Base-by-base conservation (phyloP, 2,888 invertebrate species). In the Diarsia rubi region DNA sequence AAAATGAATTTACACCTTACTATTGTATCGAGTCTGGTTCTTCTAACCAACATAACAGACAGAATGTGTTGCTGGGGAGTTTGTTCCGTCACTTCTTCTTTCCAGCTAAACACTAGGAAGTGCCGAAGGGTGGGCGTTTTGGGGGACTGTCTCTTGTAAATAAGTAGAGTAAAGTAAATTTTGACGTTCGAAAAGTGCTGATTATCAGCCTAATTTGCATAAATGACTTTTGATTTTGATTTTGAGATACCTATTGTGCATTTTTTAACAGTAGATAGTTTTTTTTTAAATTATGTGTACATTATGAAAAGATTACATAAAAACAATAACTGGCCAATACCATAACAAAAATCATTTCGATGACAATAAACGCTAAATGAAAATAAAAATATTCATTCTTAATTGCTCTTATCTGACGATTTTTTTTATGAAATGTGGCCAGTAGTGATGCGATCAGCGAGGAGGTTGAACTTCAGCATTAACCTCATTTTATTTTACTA, bases 341-440 rank as follows among this genome's bases (percentile, higher is more conserved):
- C 19, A 12, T 1, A 3, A 3, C 1, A 64, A 21, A 78, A 57
- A 64, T 16, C 1, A 45, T 4, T 3, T 45, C 8, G 47, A 73
- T 52, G 52, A 59, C 73, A 67, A 67, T 57, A 57, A 63, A 42
- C 0, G 9, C 2, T 19, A 37, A 45, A 73, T 66, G 3, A 16
- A 57, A 80, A 44, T 9, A 52, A 80, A n/a, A n/a, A 0, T 0
- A 16, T 37, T n/a, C 24, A 11, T 72, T 75, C 16, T 59, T 72
- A 44, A 64, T 47, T 65, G 42, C 42, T 19, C 2, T 57, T 27
- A 65, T 75, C 45, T 16, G 1, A 42, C 21, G 4, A 9, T 19
- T 45, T 64, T 63, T 63, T 63, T 47, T 0, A 44, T 21, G 21
- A n/a, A 19, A 42, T 44, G 12, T 73, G 27, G 27, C 59, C 59